A percentile compares a stretch with the other conserved stretches of the same genome.
phyloP scores from a whole-genome alignment of 2,113 vertebrate species.

The Hydrochoerus hydrochaeris region DNA sequence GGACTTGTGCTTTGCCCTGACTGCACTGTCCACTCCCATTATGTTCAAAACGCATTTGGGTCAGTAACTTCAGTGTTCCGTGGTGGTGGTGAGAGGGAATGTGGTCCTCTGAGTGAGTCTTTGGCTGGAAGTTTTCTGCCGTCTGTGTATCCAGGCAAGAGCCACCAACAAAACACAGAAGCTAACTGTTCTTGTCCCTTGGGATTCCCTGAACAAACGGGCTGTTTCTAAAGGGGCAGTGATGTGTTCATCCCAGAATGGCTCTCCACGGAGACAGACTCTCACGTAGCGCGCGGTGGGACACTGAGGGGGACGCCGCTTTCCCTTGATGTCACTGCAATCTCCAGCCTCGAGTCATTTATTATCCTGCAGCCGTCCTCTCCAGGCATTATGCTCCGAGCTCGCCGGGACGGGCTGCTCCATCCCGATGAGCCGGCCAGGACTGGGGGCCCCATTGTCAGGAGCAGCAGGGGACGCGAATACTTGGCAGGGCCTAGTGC shows the following conservation, averaged over 20 bases:
- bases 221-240: neutral
- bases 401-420: conserved; percentile 83
- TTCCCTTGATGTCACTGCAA: conserved; percentile 77
- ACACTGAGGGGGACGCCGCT: conserved; percentile 76
- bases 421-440: conserved; percentile 81
- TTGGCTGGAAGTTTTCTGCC: neutral
- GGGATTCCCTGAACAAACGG: neutral
- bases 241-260: neutral
- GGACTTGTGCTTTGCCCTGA: rapidly evolving
- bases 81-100: rapidly evolving
- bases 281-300: conserved; percentile 62
- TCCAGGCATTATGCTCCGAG: conserved; percentile 79
- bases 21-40: neutral
- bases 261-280: conserved; percentile 62
- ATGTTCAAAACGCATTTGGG: neutral
- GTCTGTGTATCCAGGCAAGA: neutral
- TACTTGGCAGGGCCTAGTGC: conserved; percentile 85
- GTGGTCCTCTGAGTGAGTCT: rapidly evolving
- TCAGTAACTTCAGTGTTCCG: rapidly evolving
- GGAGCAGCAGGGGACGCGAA: conserved; percentile 86
- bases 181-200: neutral
- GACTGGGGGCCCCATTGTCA: conserved; percentile 85
- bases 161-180: neutral
- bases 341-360: conserved; percentile 82
- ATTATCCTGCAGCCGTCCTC: conserved; percentile 84